Conservation (phyloP, 2,113 vertebrate genomes). For the Antigone vipio region DNA sequence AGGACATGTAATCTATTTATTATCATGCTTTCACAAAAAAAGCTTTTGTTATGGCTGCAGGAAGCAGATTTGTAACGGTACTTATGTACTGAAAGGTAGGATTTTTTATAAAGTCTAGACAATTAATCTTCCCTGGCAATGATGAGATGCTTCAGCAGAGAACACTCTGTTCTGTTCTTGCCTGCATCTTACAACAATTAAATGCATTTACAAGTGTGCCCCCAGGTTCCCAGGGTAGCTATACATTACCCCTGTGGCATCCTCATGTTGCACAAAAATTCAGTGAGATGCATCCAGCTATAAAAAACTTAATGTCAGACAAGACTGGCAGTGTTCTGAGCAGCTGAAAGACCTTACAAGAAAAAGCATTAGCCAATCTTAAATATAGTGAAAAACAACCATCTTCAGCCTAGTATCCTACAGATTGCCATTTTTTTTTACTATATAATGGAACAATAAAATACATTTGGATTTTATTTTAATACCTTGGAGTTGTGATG, state of each 20-base stretch:
- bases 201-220: background rate
- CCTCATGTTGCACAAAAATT: background rate
- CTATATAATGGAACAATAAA: background rate
- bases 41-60: background rate
- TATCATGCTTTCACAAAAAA: background rate
- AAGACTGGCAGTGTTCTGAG: background rate
- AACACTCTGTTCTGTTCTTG: background rate
- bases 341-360: background rate
- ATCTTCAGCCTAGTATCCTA: background rate
- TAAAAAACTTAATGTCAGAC: background rate
- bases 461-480: background rate
- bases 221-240: background rate
- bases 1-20: background rate
- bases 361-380: background rate
- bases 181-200: background rate
- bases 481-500: background rate
- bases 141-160: background rate
- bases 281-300: background rate
- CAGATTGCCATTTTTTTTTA: background rate
- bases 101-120: background rate
- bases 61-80: background rate
- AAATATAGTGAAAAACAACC: background rate
- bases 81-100: background rate
- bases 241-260: background rate
- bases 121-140: background rate